phyloP scores from a whole-genome alignment of 1,140 invertebrate species.

The Ericerus pela region DNA sequence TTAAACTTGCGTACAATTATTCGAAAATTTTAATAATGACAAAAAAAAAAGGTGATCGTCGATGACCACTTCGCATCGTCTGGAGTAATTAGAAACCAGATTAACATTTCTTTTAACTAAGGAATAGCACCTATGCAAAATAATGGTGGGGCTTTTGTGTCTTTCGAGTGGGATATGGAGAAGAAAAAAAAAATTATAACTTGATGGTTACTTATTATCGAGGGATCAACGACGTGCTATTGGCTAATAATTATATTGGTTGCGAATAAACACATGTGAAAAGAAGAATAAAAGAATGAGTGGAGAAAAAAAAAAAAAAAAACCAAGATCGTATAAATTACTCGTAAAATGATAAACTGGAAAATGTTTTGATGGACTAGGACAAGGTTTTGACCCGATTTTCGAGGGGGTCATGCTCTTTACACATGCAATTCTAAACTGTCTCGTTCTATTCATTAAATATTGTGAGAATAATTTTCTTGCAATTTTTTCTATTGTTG shows the following conservation, averaged over 20 bases:
- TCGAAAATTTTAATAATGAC: too few species aligned
- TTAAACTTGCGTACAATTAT: too few species aligned
- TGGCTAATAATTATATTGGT: background rate
- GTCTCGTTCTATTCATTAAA: too few species aligned
- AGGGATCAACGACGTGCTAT: background rate
- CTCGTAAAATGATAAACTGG: background rate
- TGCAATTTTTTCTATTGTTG: too few species aligned
- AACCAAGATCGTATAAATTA: conserved; percentile 3
- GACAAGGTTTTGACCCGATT: conserved; percentile 8
- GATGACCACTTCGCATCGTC: conserved; percentile 1
- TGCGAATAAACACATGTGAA: too few species aligned
- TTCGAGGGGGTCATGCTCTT: background rate
- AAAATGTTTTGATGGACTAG: conserved; percentile 2
- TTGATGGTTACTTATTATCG: background rate
- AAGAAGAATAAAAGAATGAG: too few species aligned
- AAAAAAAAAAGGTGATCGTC: too few species aligned
- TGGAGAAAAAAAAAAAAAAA: too few species aligned
- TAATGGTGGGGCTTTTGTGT: conserved; percentile 6
- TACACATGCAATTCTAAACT: too few species aligned
- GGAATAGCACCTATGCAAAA: background rate
- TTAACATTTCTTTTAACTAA: conserved; percentile 10
- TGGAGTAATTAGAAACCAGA: conserved; percentile 4
- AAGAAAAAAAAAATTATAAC: conserved; percentile 3
- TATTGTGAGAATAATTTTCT: too few species aligned
- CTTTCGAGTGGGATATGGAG: conserved; percentile 1